Evolutionary conservation across 2,888 invertebrate genomes (phyloP), one percentile per base, ranked within the genome.

Genomic region (Globia sparganii): DNA sequence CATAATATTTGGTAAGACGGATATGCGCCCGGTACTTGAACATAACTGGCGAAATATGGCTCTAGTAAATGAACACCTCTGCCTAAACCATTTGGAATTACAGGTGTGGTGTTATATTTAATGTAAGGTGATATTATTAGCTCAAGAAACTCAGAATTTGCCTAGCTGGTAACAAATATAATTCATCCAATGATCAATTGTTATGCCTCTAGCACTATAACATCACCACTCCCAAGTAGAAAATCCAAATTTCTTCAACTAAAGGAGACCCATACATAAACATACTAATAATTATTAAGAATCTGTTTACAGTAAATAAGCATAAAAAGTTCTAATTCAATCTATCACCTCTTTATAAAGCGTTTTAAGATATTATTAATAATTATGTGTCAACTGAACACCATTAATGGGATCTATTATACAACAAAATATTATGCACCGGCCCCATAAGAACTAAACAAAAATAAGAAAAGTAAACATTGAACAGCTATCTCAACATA

Each of bases 401-500:
- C 59, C 18, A 43, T 15, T 28, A 34, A 0, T 13, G 3, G 43
- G 18, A n/a, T 31, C 1, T 25, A 8, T 34, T 1, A n/a, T 18
- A 9, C 4, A 56, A 11, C 53, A n/a, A 56, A 56, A 8, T 37
- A 43, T 8, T 65, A 59, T 5, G 1, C 28, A 81, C 75, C 82
- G 15, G 5, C n/a, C 34, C 75, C 62, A 15, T 18, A 18, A 11
- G 21, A 59, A 21, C 15, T 18, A 13, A 49, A 46, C 25, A 37
- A 37, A 13, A 56, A 31, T 59, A 61, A 9, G 25, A 11, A 34
- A 34, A 28, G 18, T 5, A 59, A 58, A 21, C 15, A 9, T 58
- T 31, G 9, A 49, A 67, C 11, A 9, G 31, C 49, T 46, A 34
- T 72, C 0, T 31, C 15, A 1, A 70, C 49, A 43, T 66, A 94